phyloP scores from a whole-genome alignment of 2,113 vertebrate genomes.

The Camelus dromedarius region DNA sequence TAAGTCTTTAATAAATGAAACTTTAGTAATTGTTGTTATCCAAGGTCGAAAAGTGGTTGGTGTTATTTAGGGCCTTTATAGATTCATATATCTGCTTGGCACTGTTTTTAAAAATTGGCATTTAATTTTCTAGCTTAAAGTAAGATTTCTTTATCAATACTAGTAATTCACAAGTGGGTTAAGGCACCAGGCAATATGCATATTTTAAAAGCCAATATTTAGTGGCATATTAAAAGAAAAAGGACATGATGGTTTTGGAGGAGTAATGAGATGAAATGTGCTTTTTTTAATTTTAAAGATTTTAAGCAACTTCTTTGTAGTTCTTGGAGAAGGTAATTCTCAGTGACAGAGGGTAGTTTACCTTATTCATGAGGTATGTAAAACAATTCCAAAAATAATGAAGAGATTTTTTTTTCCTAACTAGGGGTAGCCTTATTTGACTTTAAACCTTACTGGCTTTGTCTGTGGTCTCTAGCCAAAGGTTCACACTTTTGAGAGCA shows the following conservation, averaged over 20 bases:
- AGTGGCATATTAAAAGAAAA: constrained; percentile 67
- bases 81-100: not conserved
- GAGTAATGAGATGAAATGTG: constrained; percentile 65
- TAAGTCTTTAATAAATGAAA: constrained; percentile 31
- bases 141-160: constrained; percentile 6
- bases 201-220: constrained; percentile 72
- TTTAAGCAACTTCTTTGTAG: constrained; percentile 37
- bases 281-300: constrained; percentile 68
- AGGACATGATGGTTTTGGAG: constrained; percentile 73
- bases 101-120: constrained; percentile 5
- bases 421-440: constrained; percentile 77
- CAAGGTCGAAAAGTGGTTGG: constrained; percentile 7
- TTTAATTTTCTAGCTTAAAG: not conserved
- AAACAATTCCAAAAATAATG: constrained; percentile 82
- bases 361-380: constrained; percentile 58
- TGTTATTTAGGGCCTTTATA: not conserved
- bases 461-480: constrained; percentile 86
- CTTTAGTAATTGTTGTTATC: constrained; percentile 41
- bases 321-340: constrained; percentile 48
- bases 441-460: constrained; percentile 74
- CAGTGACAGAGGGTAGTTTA: constrained; percentile 81
- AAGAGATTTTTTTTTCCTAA: constrained; percentile 61
- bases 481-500: constrained; percentile 77
- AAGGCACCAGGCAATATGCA: constrained; percentile 56
- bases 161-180: not conserved